phyloP scores from a whole-genome alignment of 2,888 invertebrate genomes.

The Oscheius sp. region DNA sequence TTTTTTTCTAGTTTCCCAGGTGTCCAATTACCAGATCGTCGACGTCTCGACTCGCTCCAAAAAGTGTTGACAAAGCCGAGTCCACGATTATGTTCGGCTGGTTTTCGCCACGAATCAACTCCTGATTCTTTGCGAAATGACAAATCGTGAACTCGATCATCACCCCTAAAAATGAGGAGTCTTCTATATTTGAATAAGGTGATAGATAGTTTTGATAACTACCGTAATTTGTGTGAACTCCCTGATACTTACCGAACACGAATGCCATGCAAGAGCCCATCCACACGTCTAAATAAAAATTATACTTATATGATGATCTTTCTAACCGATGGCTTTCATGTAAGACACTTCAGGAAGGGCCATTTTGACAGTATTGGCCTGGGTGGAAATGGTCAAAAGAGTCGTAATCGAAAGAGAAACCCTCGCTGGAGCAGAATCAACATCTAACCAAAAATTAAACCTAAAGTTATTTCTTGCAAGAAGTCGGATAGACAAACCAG shows the following conservation, averaged over 20 bases:
- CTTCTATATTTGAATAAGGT: not conserved
- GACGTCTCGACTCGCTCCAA: conserved; percentile 59
- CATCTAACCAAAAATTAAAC: conserved; percentile 70
- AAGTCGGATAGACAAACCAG: conserved; percentile 72
- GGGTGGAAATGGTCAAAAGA: conserved; percentile 59
- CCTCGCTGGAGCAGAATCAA: conserved; percentile 68
- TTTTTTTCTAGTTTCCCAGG: conserved; percentile 26
- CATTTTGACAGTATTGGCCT: conserved; percentile 69
- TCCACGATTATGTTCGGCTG: conserved; percentile 63
- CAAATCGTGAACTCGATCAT: conserved; percentile 70
- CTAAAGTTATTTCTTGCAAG: conserved; percentile 31
- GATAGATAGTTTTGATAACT: not conserved
- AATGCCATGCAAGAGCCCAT: conserved; percentile 71
- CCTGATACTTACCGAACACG: conserved; percentile 72
- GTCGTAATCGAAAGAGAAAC: conserved; percentile 69
- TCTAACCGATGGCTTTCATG: conserved; percentile 63
- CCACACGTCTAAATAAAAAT: conserved; percentile 32
- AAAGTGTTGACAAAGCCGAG: conserved; percentile 66
- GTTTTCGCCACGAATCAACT: conserved; percentile 43
- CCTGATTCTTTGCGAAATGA: conserved; percentile 65
- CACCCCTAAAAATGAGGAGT: conserved; percentile 51
- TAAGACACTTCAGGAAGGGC: conserved; percentile 68
- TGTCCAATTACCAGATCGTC: conserved; percentile 58
- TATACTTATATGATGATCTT: too few species aligned
- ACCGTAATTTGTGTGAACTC: too few species aligned